Percentiles rank a stretch among this genome's conserved stretches.
phyloP scores from a whole-genome alignment of 1,140 invertebrate species.

The Drosophila carrolli region DNA sequence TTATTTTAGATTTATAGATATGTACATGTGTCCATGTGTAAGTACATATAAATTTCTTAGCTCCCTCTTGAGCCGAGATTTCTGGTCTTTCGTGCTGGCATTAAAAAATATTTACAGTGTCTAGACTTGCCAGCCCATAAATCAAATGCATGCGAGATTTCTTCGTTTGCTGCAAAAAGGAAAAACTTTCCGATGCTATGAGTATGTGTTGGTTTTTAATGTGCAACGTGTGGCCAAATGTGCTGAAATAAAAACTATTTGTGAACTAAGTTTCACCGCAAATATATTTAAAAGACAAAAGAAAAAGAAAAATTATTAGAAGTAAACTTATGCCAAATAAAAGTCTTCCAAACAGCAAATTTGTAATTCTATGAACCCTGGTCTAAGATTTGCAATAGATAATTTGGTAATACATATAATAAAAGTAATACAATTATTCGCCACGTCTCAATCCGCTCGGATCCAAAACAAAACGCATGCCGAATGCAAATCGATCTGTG shows the following conservation, averaged over 20 bases:
- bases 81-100: slow-evolving; percentile 48
- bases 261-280: slow-evolving; percentile 25
- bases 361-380: slow-evolving; percentile 32
- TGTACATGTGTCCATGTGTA: slow-evolving; percentile 45
- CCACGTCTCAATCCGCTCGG: slow-evolving; percentile 68
- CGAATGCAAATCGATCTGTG: slow-evolving; percentile 76
- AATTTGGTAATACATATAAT: slow-evolving; percentile 60
- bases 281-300: slow-evolving; percentile 33
- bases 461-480: slow-evolving; percentile 73
- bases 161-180: slow-evolving; percentile 35
- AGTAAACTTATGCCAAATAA: slow-evolving; percentile 11
- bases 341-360: slow-evolving; percentile 21
- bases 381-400: slow-evolving; percentile 20
- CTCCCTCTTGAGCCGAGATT: slow-evolving; percentile 40
- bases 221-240: slow-evolving; percentile 36
- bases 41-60: slow-evolving; percentile 50
- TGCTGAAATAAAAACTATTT: slow-evolving; percentile 34
- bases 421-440: slow-evolving; percentile 40
- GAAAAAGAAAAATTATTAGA: slow-evolving; percentile 30
- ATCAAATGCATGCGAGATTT: slow-evolving; percentile 67
- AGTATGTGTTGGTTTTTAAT: slow-evolving; percentile 31
- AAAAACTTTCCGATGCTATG: background rate
- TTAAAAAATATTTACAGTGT: slow-evolving; percentile 83
- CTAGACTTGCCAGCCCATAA: slow-evolving; percentile 74
- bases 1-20: slow-evolving; percentile 77